Evolutionary conservation across 2,888 invertebrate genomes (phyloP).

Genomic region (Limulus polyphemus): DNA sequence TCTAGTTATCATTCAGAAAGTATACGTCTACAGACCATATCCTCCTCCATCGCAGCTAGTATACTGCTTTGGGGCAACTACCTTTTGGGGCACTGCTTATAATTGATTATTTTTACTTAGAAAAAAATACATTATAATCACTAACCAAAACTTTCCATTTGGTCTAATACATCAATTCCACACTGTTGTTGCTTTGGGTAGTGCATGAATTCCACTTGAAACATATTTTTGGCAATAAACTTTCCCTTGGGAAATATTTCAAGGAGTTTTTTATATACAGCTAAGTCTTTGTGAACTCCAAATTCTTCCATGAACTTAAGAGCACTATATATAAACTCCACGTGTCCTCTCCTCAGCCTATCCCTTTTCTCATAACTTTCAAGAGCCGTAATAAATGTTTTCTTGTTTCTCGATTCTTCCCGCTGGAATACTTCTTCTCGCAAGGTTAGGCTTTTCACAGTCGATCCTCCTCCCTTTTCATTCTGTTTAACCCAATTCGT

Average conservation of each 20-base stretch:
- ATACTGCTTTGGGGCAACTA: background rate
- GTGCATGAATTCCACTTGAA: constrained; percentile 81
- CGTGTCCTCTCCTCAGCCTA: constrained; percentile 64
- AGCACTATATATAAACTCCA: constrained; percentile 87
- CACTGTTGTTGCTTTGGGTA: constrained; percentile 93
- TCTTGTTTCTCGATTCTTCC: constrained; percentile 24
- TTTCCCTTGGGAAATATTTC: constrained; percentile 78
- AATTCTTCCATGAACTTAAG: constrained; percentile 76
- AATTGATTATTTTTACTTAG: background rate
- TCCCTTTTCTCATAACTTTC: constrained; percentile 57
- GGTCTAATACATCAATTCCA: constrained; percentile 71
- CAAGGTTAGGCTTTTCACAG: too few species aligned
- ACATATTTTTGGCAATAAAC: constrained; percentile 65
- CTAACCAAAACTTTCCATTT: constrained; percentile 86
- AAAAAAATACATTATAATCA: constrained; percentile 1
- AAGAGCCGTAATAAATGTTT: constrained; percentile 57
- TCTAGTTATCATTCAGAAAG: too few species aligned
- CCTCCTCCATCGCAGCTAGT: too few species aligned
- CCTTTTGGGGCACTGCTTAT: background rate
- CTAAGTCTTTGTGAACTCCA: constrained; percentile 42
- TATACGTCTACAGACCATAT: too few species aligned
- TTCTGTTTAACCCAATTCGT: too few species aligned
- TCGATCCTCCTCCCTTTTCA: too few species aligned
- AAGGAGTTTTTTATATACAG: constrained; percentile 66
- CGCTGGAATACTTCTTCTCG: too few species aligned